Base-by-base conservation (phyloP, 1,140 invertebrate species). In the Drosophila subpulchrella region DNA sequence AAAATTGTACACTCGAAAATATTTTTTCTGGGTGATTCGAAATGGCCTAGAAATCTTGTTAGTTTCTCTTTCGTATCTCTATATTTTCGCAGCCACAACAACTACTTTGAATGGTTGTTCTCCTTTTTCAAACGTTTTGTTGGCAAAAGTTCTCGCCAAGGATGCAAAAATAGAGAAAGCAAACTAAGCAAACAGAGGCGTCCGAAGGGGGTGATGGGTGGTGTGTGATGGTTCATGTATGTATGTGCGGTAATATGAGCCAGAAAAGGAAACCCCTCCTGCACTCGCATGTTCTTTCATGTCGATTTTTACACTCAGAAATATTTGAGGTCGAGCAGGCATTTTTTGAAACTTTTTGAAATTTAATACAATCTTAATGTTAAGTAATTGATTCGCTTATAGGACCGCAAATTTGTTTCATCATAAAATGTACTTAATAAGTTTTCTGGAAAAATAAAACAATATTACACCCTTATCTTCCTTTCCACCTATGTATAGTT, bases 61-160 rank as follows among this genome's bases (percentile, higher is more conserved):
- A 39, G 66, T n/a, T 41, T 50, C 55, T 71, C 42, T 71, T 36
- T 41, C 39, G 42, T 15, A 38, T 50, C 17, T 68, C 17, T 55
- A 38, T 57, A 27, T 39, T 56, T 63, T 44, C n/a, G n/a, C 39
- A 58, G 38, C 68, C 68, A 58, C 68, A 72, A 71, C 46, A 67
- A 55, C 44, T 36, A 47, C 46, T 58, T 39, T 58, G 38, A 72
- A 58, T 56, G 68, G 53, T 36, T 42, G 68, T 27, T 71, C 66
- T 72, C 53, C 53, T 72, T 72, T 71, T 50, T 44, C 42, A 36
- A 12, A 36, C 44, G 65, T 36, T 71, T 71, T 72, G 68, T 72
- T 50, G 53, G 30, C 66, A 36, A 4, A 57, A 58, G 66, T 41
- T 71, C 67, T 50, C 36, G 36, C 15, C 36, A 39, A 41, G 63